Evolutionary conservation across 2,888 invertebrate species (phyloP).

Genomic region (Xanthorhoe spadicearia): DNA sequence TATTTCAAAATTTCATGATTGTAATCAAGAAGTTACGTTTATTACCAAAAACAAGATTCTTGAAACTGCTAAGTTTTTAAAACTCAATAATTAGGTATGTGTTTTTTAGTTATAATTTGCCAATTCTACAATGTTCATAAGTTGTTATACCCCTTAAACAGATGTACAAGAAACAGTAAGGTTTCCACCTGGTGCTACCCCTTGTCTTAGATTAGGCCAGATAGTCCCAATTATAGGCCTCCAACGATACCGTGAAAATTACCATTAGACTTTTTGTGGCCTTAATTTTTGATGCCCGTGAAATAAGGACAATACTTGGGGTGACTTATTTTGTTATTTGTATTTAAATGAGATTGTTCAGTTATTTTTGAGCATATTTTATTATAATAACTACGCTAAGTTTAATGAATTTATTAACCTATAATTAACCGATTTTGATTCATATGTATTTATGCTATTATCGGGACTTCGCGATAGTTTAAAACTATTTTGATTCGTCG

Average conservation of each 20-base stretch:
- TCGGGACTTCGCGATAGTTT: no score
- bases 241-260: slow-evolving; percentile 53
- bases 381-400: no score
- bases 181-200: slow-evolving; percentile 51
- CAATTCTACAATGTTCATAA: slow-evolving; percentile 44
- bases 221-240: slow-evolving; percentile 62
- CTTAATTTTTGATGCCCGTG: slow-evolving; percentile 31
- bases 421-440: no score
- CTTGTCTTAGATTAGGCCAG: slow-evolving; percentile 70
- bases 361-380: neutral
- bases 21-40: no score
- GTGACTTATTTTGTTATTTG: slow-evolving; percentile 16
- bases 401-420: no score
- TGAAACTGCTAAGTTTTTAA: no score
- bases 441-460: no score
- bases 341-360: neutral
- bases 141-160: slow-evolving; percentile 42
- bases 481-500: no score
- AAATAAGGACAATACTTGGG: slow-evolving; percentile 23
- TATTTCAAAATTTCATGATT: no score
- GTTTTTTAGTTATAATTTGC: neutral
- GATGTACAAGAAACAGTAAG: slow-evolving; percentile 50
- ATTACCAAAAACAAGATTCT: no score
- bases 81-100: no score
- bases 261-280: slow-evolving; percentile 46